Evolutionary conservation across 2,888 invertebrate species (phyloP).

Genomic region (Volucella inanis): DNA sequence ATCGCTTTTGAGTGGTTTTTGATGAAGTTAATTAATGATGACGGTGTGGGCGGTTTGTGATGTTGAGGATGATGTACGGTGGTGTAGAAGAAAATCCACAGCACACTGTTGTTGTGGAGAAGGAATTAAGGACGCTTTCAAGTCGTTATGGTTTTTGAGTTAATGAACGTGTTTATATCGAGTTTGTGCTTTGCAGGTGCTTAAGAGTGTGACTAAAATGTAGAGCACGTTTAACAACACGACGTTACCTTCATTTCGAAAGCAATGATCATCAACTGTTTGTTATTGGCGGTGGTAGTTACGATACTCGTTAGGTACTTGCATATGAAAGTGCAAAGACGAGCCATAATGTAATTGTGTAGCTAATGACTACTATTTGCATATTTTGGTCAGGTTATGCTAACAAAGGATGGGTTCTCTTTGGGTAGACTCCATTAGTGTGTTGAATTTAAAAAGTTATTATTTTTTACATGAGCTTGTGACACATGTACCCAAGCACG

Average conservation of each 20-base stretch:
- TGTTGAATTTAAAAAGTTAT: too few relatives aligned
- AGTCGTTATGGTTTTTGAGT: constrained; percentile 30
- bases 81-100: not conserved
- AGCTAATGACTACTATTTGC: too few relatives aligned
- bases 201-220: not conserved
- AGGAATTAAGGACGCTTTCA: constrained; percentile 49
- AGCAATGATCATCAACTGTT: too few relatives aligned
- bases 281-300: too few relatives aligned
- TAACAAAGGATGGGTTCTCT: too few relatives aligned
- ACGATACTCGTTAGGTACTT: too few relatives aligned
- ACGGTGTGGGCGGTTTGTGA: constrained; percentile 29
- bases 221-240: not conserved
- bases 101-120: constrained; percentile 13
- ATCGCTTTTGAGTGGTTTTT: constrained; percentile 71
- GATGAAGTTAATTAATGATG: constrained; percentile 72
- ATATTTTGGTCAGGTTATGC: too few relatives aligned
- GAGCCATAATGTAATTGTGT: too few relatives aligned
- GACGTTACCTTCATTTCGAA: not conserved
- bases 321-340: too few relatives aligned
- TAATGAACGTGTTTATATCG: constrained; percentile 43
- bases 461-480: too few relatives aligned
- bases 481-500: too few relatives aligned
- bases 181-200: constrained; percentile 2
- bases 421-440: too few relatives aligned
- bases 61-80: not conserved